These are phyloP conservation scores for Oxyura jamaicensis DNA, from an alignment of 2,113 vertebrate genomes.

Conservation along the genomic window DNA sequence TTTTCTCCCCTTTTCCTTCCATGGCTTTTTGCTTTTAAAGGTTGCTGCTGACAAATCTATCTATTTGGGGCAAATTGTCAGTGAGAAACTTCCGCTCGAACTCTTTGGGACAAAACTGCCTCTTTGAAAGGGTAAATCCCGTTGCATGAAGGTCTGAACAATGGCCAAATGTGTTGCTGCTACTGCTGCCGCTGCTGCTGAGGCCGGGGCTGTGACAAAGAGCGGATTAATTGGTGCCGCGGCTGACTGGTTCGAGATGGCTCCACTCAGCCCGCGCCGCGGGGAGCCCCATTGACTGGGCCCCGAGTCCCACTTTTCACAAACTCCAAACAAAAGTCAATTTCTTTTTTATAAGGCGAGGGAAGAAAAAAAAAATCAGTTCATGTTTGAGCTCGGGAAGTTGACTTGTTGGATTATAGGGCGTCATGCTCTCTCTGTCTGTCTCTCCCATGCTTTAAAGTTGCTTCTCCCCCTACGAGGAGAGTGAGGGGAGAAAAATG, in stretches of 20 bases:
- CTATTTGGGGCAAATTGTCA: constrained; percentile 99
- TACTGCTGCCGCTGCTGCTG: constrained; percentile 88
- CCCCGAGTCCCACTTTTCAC: constrained; percentile 99
- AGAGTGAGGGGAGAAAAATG: constrained; percentile 18
- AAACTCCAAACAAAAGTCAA: constrained; percentile 99
- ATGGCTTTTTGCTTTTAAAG: constrained; percentile 85
- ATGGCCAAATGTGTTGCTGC: constrained; percentile 98
- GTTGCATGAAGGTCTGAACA: constrained; percentile 97
- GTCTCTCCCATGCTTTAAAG: constrained; percentile 74
- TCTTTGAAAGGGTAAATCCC: constrained; percentile 99
- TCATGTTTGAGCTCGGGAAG: constrained; percentile 90
- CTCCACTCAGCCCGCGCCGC: constrained; percentile 97
- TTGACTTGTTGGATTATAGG: constrained; percentile 88
- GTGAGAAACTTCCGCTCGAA: constrained; percentile 99
- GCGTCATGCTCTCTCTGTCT: constrained; percentile 72
- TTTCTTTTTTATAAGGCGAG: constrained; percentile 93
- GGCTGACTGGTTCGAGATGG: constrained; percentile 98
- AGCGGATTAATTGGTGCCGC: constrained; percentile 99
- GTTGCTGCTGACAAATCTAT: constrained; percentile 98
- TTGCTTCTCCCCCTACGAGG: constrained; percentile 62
- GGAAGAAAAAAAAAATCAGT: constrained; percentile 82
- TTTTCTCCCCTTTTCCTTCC: constrained; percentile 55
- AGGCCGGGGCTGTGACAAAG: constrained; percentile 95
- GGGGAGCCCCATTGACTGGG: constrained; percentile 98
- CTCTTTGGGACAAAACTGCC: constrained; percentile 99